Evolutionary conservation across 2,113 vertebrate genomes (phyloP).

Genomic region (Cephalopholis sonnerati): DNA sequence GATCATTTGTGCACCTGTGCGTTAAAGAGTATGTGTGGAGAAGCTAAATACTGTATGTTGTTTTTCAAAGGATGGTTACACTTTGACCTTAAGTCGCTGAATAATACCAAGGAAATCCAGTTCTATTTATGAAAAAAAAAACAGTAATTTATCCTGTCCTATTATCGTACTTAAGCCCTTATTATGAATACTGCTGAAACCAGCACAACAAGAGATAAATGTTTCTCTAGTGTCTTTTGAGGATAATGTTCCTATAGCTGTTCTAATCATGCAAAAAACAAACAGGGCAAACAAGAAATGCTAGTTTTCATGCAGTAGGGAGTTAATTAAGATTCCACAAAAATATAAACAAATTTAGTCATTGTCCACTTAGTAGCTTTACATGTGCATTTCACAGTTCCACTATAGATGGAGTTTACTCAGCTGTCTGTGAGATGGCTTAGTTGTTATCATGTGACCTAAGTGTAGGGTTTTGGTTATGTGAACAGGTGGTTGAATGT

Average conservation of each 20-base stretch:
- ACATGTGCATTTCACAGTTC: background rate
- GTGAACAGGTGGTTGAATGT: background rate
- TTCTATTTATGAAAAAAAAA: too few species aligned
- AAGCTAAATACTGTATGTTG: background rate
- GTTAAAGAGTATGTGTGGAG: background rate
- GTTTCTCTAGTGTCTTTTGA: background rate
- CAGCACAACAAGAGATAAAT: background rate
- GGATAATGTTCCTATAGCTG: background rate
- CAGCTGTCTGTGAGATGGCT: too few species aligned
- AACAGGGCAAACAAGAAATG: background rate
- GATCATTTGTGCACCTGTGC: constrained; percentile 1
- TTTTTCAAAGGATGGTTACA: background rate
- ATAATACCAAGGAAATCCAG: too few species aligned
- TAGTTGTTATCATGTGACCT: background rate
- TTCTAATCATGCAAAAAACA: background rate
- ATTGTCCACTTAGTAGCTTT: background rate
- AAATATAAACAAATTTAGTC: background rate
- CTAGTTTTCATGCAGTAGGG: background rate
- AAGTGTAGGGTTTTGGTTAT: background rate
- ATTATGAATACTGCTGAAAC: background rate
- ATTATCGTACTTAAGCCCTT: too few species aligned
- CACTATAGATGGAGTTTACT: background rate
- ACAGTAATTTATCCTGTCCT: too few species aligned
- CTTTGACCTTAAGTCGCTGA: background rate
- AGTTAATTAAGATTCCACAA: background rate